Percentiles rank a stretch among this genome's conserved stretches.
phyloP scores from a whole-genome alignment of 2,888 invertebrate genomes.

The Notocelia uddmanniana region DNA sequence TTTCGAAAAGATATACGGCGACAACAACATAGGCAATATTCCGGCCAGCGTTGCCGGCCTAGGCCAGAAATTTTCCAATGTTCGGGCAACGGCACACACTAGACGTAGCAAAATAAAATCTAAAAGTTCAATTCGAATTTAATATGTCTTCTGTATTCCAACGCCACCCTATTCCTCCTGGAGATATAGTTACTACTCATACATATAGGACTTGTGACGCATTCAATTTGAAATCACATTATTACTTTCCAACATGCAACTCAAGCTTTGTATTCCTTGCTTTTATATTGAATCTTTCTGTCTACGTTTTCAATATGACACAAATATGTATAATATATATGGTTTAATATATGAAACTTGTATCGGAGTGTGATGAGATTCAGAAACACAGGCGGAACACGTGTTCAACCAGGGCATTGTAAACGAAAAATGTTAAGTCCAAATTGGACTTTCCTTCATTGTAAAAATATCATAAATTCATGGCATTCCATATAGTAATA shows the following conservation, averaged over 20 bases:
- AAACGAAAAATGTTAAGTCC: background rate
- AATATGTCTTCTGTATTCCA: slow-evolving; percentile 41
- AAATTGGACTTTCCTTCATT: background rate
- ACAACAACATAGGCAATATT: no score
- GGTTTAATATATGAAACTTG: slow-evolving; percentile 34
- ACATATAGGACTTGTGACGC: slow-evolving; percentile 57
- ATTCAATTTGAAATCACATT: slow-evolving; percentile 80
- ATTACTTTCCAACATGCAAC: slow-evolving; percentile 79
- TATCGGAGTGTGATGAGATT: slow-evolving; percentile 72
- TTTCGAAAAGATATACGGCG: no score
- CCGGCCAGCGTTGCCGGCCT: no score
- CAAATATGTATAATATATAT: slow-evolving; percentile 51
- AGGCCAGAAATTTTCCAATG: no score
- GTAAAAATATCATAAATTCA: background rate
- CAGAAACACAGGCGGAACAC: slow-evolving; percentile 77
- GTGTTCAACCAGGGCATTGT: slow-evolving; percentile 73
- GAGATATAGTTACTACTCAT: slow-evolving; percentile 31
- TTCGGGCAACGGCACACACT: no score
- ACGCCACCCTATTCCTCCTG: slow-evolving; percentile 37
- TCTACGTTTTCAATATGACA: slow-evolving; percentile 77
- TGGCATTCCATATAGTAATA: background rate
- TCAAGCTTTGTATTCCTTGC: slow-evolving; percentile 70
- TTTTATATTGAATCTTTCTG: slow-evolving; percentile 76
- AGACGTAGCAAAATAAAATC: slow-evolving; percentile 17
- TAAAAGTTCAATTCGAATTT: slow-evolving; percentile 37